These are phyloP conservation scores for Potorous gilbertii DNA, from an alignment of 2,797 vertebrate species.

Conservation along the genomic window DNA sequence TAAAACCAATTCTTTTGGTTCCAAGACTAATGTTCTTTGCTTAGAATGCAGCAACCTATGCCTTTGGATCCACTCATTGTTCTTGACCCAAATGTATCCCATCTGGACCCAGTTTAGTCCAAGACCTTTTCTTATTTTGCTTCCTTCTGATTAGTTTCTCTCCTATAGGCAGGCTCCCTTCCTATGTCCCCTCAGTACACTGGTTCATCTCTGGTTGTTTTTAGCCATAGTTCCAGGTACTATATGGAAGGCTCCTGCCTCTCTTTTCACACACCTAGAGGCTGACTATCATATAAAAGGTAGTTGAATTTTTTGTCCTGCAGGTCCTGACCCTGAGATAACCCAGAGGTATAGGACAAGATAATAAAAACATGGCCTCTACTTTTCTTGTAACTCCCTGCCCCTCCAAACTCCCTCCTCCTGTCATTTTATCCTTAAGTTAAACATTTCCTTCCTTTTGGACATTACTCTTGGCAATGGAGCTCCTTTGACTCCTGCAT, in stretches of 20 bases:
- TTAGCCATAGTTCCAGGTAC: background rate
- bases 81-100: background rate
- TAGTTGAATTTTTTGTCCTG: background rate
- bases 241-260: background rate
- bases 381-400: background rate
- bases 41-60: background rate
- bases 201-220: background rate
- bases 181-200: background rate
- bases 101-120: background rate
- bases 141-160: background rate
- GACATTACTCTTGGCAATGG: background rate
- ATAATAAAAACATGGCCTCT: background rate
- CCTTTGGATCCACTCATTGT: background rate
- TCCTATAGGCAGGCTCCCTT: background rate
- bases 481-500: background rate
- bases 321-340: background rate
- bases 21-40: background rate
- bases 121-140: background rate
- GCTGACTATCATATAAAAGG: background rate
- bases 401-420: background rate
- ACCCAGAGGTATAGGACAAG: background rate
- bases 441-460: background rate
- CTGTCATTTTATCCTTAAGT: background rate
- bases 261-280: background rate
- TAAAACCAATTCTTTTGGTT: background rate